phyloP scores from a whole-genome alignment of 2,888 invertebrate species.

The Melanchra persicariae region DNA sequence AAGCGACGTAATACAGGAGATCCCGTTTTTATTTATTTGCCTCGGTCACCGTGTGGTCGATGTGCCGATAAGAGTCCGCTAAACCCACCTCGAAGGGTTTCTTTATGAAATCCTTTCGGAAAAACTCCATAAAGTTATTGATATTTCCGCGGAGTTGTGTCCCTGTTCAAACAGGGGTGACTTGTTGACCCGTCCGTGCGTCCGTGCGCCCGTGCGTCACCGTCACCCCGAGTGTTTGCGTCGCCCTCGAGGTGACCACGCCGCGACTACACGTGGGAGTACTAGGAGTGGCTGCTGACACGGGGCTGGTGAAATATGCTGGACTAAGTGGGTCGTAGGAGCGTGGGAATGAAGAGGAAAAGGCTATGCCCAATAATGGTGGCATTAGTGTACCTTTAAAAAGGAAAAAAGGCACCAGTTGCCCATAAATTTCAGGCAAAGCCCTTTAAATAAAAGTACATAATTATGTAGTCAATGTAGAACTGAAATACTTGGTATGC shows the following conservation, averaged over 20 bases:
- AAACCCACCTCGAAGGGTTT: background rate
- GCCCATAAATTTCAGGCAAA: too few relatives aligned
- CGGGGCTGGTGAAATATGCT: background rate
- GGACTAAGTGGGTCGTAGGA: background rate
- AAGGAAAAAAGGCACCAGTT: too few relatives aligned
- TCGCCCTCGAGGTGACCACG: constrained; percentile 31
- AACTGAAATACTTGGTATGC: too few relatives aligned
- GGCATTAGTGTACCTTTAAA: too few relatives aligned
- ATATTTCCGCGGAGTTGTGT: constrained; percentile 2
- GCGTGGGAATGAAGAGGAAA: background rate
- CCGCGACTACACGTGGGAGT: background rate
- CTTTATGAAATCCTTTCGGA: background rate
- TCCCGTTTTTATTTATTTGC: too few relatives aligned
- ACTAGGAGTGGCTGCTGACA: constrained; percentile 27
- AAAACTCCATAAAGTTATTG: background rate
- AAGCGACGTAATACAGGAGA: background rate
- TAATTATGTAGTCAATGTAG: too few relatives aligned
- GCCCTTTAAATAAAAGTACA: too few relatives aligned
- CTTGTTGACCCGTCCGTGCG: constrained; percentile 45
- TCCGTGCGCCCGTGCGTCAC: constrained; percentile 55
- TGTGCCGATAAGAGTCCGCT: too few relatives aligned
- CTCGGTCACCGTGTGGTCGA: too few relatives aligned
- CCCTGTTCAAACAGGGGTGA: constrained; percentile 39
- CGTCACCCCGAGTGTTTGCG: constrained; percentile 59
- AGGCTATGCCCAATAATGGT: too few relatives aligned